Conservation (phyloP, 1,140 invertebrate species). For the Neodiprion virginianus region DNA sequence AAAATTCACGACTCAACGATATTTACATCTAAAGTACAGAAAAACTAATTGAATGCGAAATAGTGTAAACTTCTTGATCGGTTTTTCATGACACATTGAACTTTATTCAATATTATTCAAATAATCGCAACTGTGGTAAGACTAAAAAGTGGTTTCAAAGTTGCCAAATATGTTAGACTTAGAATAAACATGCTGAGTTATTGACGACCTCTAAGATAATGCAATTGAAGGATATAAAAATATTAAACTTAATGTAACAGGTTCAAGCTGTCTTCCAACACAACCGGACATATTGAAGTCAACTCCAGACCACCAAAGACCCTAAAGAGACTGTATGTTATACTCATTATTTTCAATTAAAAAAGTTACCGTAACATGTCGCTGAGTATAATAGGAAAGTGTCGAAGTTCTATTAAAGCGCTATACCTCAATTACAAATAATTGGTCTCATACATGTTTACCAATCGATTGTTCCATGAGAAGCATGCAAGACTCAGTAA, state of each 20-base stretch:
- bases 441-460: background rate
- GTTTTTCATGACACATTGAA: no score
- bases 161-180: no score
- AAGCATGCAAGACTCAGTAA: background rate
- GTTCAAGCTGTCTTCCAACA: constrained; percentile 63
- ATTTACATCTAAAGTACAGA: no score
- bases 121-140: no score
- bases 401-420: background rate
- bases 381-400: background rate
- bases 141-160: no score
- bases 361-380: background rate
- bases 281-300: constrained; percentile 86
- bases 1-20: no score
- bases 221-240: background rate
- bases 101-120: no score
- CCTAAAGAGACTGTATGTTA: constrained; percentile 47
- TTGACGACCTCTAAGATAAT: background rate
- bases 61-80: no score
- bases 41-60: no score
- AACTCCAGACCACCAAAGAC: constrained; percentile 79
- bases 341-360: constrained; percentile 8
- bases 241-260: constrained; percentile 26
- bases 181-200: no score
- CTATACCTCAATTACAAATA: background rate
- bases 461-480: background rate